Base-by-base conservation (phyloP, 2,113 vertebrate genomes). In the Anser cygnoides region DNA sequence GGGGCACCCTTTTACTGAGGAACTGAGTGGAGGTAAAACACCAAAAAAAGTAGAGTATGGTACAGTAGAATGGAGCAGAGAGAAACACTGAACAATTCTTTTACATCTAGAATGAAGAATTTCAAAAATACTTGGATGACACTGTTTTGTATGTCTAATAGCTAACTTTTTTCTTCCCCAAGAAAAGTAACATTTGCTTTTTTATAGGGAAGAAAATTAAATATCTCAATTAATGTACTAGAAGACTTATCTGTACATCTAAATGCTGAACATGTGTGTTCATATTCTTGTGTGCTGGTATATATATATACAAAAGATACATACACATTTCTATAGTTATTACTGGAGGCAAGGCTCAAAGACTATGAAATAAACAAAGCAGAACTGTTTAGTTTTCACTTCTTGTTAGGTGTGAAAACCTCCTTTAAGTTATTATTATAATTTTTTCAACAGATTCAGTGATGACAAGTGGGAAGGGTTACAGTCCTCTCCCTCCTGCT, bases 401-500 rank as follows among this genome's bases (percentile, higher is more conserved):
- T 83, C 52, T 70, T 81, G 16, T 80, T 83, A 66, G 22, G 20
- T 83, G 33, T 52, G 13, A 73, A 76, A 75, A 20, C 6, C 26
- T 21, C 16, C 37, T 91, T 79, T 76, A 78, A 57, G 22, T 83
- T 63, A 3, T 46, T 44, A 15, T 22, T 28, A 6, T 28, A 57
- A 11, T 79, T 77, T 52, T 63, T 54, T 7, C 10, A 55, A 41
- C 8, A 23, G 25, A 87, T 76, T 82, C 29, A 52, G 25, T 52
- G 57, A 61, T 79, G 66, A 66, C 31, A 59, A 33, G 22, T 22
- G 29, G 35, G 61, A 78, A 87, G 54, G 49, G 49, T 85, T 92
- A 61, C 33, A 72, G 37, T 57, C 22, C 59, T 94, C 71, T 93
- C 71, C 74, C 71, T 93, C 92, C 85, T 90, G 66, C 87, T 93